Base-by-base conservation (phyloP, 2,113 vertebrate genomes). In the Indri indri region DNA sequence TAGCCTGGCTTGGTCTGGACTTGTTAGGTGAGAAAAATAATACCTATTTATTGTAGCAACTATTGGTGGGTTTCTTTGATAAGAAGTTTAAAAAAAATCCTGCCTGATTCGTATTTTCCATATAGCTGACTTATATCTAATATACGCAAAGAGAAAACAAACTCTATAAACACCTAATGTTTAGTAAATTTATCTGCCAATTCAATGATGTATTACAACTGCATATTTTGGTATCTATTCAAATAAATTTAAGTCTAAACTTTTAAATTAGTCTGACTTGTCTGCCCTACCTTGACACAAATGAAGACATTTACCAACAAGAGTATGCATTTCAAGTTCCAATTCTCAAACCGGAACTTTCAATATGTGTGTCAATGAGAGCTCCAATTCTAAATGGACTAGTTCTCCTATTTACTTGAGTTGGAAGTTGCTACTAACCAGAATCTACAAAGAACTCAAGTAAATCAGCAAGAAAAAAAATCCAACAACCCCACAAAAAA, bases 291-390 rank as follows among this genome's bases (percentile, higher is more conserved):
- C n/a, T 90, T 68, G 71, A 82, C 50, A 63, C 50, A 80, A 97
- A 86, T 76, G 68, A 17, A 85, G 70, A 85, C 23, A 77, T 89
- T 89, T 92, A 76, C 45, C 23, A 82, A 90, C 59, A 76, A 81
- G 59, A 65, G 9, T 47, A 61, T 65, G 8, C 37, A 66, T 23
- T 70, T 85, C 8, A 80, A 85, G 74, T 95, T 88, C 30, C 70
- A 74, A 27, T 65, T 68, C 40, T 96, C 76, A 93, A 37, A 68
- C 9, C n/a, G 79, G 32, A 73, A 95, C 37, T 93, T 96, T 81
- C 37, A 70, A 57, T 34, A 74, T 61, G 27, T 68, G 3, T 91
- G 22, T 79, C 52, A 59, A 81, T 63, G 79, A 73, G 22, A 90
- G 20, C 3, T 88, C 50, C 47, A 79, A 34, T 42, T 84, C 54